Conservation (phyloP, 2,888 invertebrate species). For the Rhagophthalmus giganteus region DNA sequence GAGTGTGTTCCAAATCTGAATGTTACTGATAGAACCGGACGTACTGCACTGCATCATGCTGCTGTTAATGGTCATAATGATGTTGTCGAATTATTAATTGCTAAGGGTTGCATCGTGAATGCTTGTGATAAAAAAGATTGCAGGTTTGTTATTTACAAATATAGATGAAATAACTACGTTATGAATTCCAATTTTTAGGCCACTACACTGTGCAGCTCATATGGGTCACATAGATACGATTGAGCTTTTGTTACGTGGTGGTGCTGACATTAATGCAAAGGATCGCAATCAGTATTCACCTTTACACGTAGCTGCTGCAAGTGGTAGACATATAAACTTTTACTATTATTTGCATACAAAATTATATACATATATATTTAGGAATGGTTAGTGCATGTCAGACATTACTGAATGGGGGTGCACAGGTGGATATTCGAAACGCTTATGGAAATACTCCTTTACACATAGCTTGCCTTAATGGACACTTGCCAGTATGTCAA, state of each 20-base stretch:
- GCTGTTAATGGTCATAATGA: conserved; percentile 63
- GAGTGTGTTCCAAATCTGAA: conserved; percentile 46
- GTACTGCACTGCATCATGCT: conserved; percentile 67
- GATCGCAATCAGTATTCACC: conserved; percentile 62
- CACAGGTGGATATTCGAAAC: conserved; percentile 62
- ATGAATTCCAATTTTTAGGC: conserved; percentile 52
- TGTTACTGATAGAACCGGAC: conserved; percentile 58
- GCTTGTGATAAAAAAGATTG: conserved; percentile 65
- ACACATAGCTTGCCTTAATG: conserved; percentile 65
- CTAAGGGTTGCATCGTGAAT: conserved; percentile 62
- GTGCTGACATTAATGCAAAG: conserved; percentile 58
- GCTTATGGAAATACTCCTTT: conserved; percentile 63
- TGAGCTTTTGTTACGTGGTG: conserved; percentile 53
- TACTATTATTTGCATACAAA: no score
- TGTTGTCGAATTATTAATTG: conserved; percentile 60
- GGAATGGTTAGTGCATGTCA: conserved; percentile 43
- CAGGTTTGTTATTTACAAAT: conserved; percentile 36
- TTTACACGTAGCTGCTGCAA: conserved; percentile 64
- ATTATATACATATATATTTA: no score
- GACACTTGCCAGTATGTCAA: conserved; percentile 60
- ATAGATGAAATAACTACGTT: no score
- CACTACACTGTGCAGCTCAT: conserved; percentile 66
- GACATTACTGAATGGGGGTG: conserved; percentile 59
- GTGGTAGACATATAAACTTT: no score
- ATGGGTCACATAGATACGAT: conserved; percentile 60